Conservation (phyloP, 2,888 invertebrate species). For the Beris chalybata region DNA sequence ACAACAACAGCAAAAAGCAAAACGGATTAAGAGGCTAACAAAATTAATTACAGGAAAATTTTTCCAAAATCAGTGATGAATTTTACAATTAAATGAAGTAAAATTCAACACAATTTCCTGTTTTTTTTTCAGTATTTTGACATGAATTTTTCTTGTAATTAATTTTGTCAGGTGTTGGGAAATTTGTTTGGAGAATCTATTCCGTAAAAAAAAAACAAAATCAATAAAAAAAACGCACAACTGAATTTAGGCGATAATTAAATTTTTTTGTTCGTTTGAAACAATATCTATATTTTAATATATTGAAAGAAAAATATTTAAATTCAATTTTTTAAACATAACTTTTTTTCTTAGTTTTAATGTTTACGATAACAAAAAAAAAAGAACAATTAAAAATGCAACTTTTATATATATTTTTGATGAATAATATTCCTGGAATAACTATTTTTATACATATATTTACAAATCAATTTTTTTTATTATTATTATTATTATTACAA, state of each 20-base stretch:
- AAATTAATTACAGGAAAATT: conserved; percentile 46
- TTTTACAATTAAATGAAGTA: conserved; percentile 23
- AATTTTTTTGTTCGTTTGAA: too few species aligned
- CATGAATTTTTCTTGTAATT: conserved; percentile 41
- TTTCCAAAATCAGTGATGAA: conserved; percentile 24
- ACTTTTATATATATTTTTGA: conserved; percentile 11
- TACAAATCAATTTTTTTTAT: conserved; percentile 13
- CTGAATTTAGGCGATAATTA: too few species aligned
- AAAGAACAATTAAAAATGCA: conserved; percentile 17
- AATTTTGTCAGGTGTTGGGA: conserved; percentile 55
- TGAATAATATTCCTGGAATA: conserved; percentile 23
- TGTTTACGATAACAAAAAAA: conserved; percentile 1
- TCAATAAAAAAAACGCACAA: not conserved
- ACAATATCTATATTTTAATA: too few species aligned
- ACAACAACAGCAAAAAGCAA: conserved; percentile 32
- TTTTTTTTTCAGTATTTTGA: not conserved
- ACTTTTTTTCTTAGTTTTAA: conserved; percentile 4
- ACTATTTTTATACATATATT: conserved; percentile 5
- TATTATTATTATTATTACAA: conserved; percentile 32
- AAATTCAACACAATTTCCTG: conserved; percentile 28
- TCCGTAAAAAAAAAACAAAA: conserved; percentile 18
- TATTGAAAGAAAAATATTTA: too few species aligned
- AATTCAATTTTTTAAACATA: too few species aligned
- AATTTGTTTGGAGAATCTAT: conserved; percentile 21
- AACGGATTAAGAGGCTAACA: conserved; percentile 49